Evolutionary conservation across 2,797 vertebrate species (phyloP), one percentile per base, ranked within the genome.

Genomic region (Gambelia wislizenii): DNA sequence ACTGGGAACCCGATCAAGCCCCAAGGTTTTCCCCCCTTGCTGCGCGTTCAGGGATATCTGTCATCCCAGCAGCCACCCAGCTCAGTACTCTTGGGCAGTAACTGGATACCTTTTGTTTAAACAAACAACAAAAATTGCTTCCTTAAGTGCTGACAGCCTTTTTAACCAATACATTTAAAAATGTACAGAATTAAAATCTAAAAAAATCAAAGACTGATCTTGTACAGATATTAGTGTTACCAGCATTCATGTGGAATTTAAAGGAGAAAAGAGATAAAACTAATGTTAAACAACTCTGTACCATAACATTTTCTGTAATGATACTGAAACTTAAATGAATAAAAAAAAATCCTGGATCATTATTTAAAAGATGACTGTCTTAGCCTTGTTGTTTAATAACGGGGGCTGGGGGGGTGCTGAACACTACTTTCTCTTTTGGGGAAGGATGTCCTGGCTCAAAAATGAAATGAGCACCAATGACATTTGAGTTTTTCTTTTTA

Each of bases 81-180:
- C 97, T 98, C 97, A 96, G 97, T 97, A 96, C 96, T 97, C 95
- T 96, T 97, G 97, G 97, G 97, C 96, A 96, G 98, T 98, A 98
- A 97, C 98, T 98, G 97, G 98, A 98, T 96, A 97, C 95, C 96
- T 98, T 98, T 98, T 98, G 96, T 99, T 99, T 99, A 97, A 98
- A 99, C 97, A 98, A 97, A 98, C 95, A 96, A 93, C 84, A 96
- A 97, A 97, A 98, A 98, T 98, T 98, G 98, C 98, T 99, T 99
- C 98, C 99, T 99, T 99, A 98, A 99, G 98, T 99, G 98, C 99
- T 99, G 99, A 99, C 98, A 98, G 99, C 99, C 99, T 99, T 99
- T 99, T 99, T 99, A 99, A 99, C 97, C 98, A 98, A 99, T 98
- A 98, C 97, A 97, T 97, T 98, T 98, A 98, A 99, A 98, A 97